A percentile compares a stretch with the other conserved stretches of the same genome.
These are phyloP conservation scores for Cyprinella venusta DNA, from an alignment of 2,797 vertebrate genomes.

Conservation along the genomic window DNA sequence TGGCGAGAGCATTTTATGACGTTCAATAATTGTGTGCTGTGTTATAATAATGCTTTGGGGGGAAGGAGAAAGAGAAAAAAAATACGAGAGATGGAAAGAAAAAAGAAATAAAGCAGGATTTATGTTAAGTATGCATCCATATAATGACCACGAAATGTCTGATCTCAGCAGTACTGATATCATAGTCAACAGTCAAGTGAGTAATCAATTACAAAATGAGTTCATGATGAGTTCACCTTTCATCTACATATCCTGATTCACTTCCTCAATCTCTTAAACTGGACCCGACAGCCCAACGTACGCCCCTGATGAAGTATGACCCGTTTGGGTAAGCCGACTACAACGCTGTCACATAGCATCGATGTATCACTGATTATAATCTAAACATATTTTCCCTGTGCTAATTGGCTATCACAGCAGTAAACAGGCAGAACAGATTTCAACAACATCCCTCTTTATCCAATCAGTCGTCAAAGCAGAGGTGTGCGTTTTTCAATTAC, in stretches of 20 bases:
- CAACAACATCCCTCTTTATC: conserved; percentile 44
- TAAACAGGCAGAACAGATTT: conserved; percentile 46
- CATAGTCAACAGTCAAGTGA: conserved; percentile 40
- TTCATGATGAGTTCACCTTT: conserved; percentile 21
- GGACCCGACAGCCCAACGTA: conserved; percentile 8
- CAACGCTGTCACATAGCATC: conserved; percentile 48
- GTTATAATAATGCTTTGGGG: conserved; percentile 15
- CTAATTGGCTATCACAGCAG: conserved; percentile 52
- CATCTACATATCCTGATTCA: conserved; percentile 21
- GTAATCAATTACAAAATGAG: conserved; percentile 53
- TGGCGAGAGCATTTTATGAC: conserved; percentile 24
- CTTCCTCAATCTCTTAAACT: conserved; percentile 25
- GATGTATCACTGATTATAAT: conserved; percentile 48
- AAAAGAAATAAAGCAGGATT: conserved; percentile 31
- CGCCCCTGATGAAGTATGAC: conserved; percentile 39
- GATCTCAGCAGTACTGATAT: conserved; percentile 38
- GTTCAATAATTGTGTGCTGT: conserved; percentile 23
- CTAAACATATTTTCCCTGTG: conserved; percentile 42
- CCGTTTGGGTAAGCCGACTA: not conserved
- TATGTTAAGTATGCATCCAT: conserved; percentile 28
- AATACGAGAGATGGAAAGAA: not conserved
- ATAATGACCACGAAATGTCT: conserved; percentile 21
- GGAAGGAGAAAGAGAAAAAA: not conserved
- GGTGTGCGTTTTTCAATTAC: conserved; percentile 52
- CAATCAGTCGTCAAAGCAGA: conserved; percentile 40